These are phyloP conservation scores for Pollenia amentaria DNA, from an alignment of 2,888 invertebrate genomes.

Conservation along the genomic window DNA sequence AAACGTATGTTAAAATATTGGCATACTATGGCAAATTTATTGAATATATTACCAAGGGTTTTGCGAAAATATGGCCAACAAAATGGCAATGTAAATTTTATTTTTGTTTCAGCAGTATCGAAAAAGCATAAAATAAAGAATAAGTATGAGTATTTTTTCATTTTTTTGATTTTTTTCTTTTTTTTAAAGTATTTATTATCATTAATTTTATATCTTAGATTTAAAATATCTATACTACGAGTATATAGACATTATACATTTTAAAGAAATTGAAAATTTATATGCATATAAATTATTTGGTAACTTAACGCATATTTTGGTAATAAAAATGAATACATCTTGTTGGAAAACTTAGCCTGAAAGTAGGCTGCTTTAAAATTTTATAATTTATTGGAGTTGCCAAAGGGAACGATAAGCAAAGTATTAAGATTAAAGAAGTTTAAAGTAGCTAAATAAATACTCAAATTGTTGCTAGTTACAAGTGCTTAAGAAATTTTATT, in stretches of 20 bases:
- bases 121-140: not conserved
- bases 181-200: constrained; percentile 24
- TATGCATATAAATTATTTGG: constrained; percentile 64
- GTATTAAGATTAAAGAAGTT: too few relatives aligned
- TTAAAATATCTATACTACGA: constrained; percentile 25
- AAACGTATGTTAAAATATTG: constrained; percentile 72
- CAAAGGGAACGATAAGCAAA: not conserved
- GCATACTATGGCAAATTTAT: constrained; percentile 70
- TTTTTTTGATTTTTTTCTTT: constrained; percentile 8
- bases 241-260: constrained; percentile 45
- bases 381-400: not conserved
- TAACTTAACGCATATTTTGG: constrained; percentile 34
- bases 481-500: too few relatives aligned
- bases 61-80: constrained; percentile 67
- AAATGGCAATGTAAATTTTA: constrained; percentile 59
- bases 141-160: constrained; percentile 1
- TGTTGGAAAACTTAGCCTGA: not conserved
- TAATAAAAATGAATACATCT: constrained; percentile 14
- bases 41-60: constrained; percentile 68
- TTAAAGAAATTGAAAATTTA: constrained; percentile 47
- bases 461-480: too few relatives aligned
- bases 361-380: not conserved
- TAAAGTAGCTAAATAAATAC: too few relatives aligned
- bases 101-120: constrained; percentile 42
- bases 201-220: constrained; percentile 64